These are phyloP conservation scores for Numida meleagris DNA, from an alignment of 2,113 vertebrate species.

Conservation along the genomic window DNA sequence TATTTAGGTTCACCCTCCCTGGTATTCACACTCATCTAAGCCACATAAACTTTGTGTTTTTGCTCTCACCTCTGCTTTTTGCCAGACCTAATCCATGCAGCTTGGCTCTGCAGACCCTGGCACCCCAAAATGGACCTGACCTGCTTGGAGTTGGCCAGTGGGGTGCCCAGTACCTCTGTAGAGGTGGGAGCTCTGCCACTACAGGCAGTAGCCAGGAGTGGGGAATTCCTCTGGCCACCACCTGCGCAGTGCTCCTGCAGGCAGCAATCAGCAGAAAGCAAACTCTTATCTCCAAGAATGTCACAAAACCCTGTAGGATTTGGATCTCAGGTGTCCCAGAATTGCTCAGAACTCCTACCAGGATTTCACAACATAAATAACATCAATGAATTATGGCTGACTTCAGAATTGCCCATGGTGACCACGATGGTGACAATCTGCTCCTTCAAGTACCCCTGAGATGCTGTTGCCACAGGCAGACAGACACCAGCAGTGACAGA, in stretches of 20 bases:
- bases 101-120: background rate
- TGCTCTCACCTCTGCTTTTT: background rate
- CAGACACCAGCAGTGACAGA: accelerated
- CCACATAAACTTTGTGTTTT: background rate
- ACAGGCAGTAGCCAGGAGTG: accelerated
- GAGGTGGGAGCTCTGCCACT: background rate
- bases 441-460: background rate
- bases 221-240: background rate
- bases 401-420: background rate
- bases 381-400: background rate
- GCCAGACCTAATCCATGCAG: background rate
- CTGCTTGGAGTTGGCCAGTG: accelerated
- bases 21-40: background rate
- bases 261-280: accelerated
- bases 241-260: background rate
- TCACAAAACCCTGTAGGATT: background rate
- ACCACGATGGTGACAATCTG: background rate
- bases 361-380: background rate
- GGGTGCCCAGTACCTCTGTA: background rate
- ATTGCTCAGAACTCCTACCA: background rate
- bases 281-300: background rate
- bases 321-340: accelerated
- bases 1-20: slow-evolving; percentile 2
- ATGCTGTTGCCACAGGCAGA: background rate
- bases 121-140: background rate